Evolutionary conservation across 2,113 vertebrate genomes (phyloP).

Genomic region (Nothobranchius furzeri): DNA sequence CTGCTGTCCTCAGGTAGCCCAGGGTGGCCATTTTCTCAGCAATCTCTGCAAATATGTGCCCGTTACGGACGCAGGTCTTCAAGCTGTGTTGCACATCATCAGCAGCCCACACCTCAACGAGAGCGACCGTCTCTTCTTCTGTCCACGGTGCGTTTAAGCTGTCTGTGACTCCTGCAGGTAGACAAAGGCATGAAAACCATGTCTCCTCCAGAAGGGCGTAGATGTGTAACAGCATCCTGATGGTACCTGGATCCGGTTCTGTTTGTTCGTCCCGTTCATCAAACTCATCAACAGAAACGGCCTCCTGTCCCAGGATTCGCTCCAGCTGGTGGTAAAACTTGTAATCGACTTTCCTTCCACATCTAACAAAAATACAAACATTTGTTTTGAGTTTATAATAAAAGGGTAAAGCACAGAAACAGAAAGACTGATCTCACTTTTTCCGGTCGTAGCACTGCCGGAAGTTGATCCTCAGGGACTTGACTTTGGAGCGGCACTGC

Average conservation of each 20-base stretch:
- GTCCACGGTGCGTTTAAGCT: conserved; percentile 52
- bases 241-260: conserved; percentile 57
- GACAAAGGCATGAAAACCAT: neutral
- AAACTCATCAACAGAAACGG: conserved; percentile 51
- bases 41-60: conserved; percentile 65
- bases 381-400: neutral
- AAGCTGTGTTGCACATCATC: conserved; percentile 70
- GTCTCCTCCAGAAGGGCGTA: neutral
- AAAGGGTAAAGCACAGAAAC: neutral
- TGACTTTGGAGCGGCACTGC: conserved; percentile 76
- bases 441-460: conserved; percentile 68
- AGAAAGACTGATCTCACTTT: conserved; percentile 52
- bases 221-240: neutral
- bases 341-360: conserved; percentile 60
- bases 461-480: conserved; percentile 69
- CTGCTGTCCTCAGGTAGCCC: conserved; percentile 58
- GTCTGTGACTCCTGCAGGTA: conserved; percentile 5
- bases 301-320: conserved; percentile 65
- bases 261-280: conserved; percentile 64
- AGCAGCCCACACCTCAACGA: conserved; percentile 69
- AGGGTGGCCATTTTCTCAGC: conserved; percentile 48
- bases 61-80: conserved; percentile 62
- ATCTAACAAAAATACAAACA: conserved; percentile 27
- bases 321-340: conserved; percentile 72
- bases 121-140: conserved; percentile 66